Evolutionary conservation across 2,797 vertebrate species (phyloP).

Genomic region (Parauchenoglanis punctatus): DNA sequence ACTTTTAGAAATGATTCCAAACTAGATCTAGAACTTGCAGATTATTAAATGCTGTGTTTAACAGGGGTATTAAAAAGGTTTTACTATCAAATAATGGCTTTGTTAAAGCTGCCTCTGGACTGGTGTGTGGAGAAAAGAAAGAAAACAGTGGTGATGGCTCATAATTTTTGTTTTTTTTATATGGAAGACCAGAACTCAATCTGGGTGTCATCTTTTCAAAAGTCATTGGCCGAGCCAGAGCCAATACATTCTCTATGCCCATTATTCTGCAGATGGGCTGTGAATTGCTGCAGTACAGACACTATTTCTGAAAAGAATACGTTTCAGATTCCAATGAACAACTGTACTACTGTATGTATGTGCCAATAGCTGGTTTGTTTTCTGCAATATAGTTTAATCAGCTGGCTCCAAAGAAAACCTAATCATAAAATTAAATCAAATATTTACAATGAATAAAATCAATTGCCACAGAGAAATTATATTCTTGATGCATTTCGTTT

Average conservation of each 20-base stretch:
- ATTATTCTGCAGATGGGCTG: constrained; percentile 65
- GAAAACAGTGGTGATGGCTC: constrained; percentile 71
- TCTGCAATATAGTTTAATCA: background rate
- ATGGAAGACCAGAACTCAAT: constrained; percentile 71
- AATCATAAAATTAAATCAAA: background rate
- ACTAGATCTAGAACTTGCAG: background rate
- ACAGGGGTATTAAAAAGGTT: constrained; percentile 67
- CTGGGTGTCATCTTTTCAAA: constrained; percentile 72
- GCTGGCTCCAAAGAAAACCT: background rate
- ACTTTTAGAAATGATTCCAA: background rate
- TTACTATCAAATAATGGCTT: constrained; percentile 67
- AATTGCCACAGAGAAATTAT: background rate
- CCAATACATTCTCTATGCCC: constrained; percentile 60
- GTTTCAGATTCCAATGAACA: constrained; percentile 7
- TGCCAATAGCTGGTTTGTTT: background rate
- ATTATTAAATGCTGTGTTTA: constrained; percentile 51
- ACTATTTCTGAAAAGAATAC: constrained; percentile 35
- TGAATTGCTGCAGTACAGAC: constrained; percentile 47
- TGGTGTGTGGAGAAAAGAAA: constrained; percentile 59
- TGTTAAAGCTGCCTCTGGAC: constrained; percentile 66
- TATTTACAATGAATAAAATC: background rate
- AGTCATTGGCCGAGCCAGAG: constrained; percentile 52
- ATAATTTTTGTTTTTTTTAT: constrained; percentile 73
- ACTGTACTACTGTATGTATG: background rate
- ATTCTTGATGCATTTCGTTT: background rate